phyloP scores from a whole-genome alignment of 2,113 vertebrate genomes.

The Heterotis niloticus region DNA sequence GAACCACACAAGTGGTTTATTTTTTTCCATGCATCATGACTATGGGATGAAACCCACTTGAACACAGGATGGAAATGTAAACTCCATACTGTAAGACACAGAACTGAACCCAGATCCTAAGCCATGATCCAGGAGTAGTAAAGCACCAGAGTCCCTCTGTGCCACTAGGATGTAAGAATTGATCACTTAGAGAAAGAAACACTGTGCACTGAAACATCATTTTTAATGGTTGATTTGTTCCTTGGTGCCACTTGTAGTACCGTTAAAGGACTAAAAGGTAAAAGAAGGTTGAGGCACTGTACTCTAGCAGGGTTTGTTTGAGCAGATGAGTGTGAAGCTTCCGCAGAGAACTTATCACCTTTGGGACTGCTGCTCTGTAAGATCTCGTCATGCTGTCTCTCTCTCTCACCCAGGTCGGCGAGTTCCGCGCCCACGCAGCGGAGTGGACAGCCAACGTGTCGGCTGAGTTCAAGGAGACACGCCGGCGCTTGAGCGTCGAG shows the following conservation, averaged over 20 bases:
- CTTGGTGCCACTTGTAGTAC: background rate
- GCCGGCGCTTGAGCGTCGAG: slow-evolving; percentile 85
- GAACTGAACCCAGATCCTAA: too few relatives aligned
- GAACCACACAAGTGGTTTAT: too few relatives aligned
- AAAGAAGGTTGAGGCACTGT: background rate
- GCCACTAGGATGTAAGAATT: too few relatives aligned
- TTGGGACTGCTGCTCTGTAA: background rate
- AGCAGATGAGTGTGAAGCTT: background rate
- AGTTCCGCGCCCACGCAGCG: slow-evolving; percentile 85
- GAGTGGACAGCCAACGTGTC: slow-evolving; percentile 94
- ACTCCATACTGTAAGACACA: too few relatives aligned
- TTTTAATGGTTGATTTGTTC: background rate
- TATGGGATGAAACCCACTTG: too few relatives aligned
- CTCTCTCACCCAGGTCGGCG: slow-evolving; percentile 51
- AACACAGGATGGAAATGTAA: too few relatives aligned
- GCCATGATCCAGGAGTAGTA: too few relatives aligned
- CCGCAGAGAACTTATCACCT: background rate
- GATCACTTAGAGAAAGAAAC: too few relatives aligned
- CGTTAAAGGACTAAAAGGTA: background rate
- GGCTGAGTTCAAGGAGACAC: slow-evolving; percentile 85
- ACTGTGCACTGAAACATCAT: too few relatives aligned
- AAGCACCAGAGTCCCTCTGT: too few relatives aligned
- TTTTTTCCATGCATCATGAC: too few relatives aligned
- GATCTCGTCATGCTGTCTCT: background rate
- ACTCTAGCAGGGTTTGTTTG: background rate